Percentiles rank a stretch among this genome's conserved stretches.
Conservation (phyloP, 1,140 invertebrate species). For the Lepidurus arcticus region DNA sequence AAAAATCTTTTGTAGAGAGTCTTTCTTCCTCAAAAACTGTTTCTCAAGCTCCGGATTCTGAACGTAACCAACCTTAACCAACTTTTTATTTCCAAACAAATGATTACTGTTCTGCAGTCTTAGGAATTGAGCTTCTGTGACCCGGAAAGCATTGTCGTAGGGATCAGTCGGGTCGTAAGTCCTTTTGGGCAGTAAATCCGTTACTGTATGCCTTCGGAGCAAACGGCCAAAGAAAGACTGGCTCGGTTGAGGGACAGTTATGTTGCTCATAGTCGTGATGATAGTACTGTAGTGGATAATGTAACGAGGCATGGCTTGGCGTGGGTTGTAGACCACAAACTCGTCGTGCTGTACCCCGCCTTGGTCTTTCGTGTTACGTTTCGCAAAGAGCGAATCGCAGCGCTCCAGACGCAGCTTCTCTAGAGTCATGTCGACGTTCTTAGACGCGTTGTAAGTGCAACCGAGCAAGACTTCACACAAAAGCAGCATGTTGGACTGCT, state of each 20-base stretch:
- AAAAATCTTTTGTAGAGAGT: neutral
- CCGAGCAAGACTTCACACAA: conserved; percentile 32
- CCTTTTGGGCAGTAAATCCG: neutral
- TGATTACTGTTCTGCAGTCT: neutral
- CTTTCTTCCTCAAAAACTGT: neutral
- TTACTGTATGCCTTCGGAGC: neutral
- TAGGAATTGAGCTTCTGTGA: neutral
- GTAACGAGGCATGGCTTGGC: conserved; percentile 24
- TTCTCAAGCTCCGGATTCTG: conserved; percentile 2
- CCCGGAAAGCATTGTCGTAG: conserved; percentile 8
- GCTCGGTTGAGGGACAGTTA: neutral
- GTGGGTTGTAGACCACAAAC: conserved; percentile 30
- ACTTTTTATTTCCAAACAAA: neutral
- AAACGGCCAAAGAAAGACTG: neutral
- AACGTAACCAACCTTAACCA: conserved; percentile 29
- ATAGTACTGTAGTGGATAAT: conserved; percentile 23
- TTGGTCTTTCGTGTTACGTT: conserved; percentile 21
- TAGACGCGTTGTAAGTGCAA: neutral
- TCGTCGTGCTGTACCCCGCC: conserved; percentile 32
- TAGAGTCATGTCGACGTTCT: conserved; percentile 2
- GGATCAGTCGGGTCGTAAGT: conserved; percentile 25
- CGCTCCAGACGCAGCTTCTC: neutral
- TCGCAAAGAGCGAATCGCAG: conserved; percentile 30
- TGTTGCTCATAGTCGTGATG: neutral
- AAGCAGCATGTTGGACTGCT: conserved; percentile 32